Evolutionary conservation across 2,888 invertebrate genomes (phyloP), one percentile per base, ranked within the genome.

Genomic region (Phaedon cochleariae): DNA sequence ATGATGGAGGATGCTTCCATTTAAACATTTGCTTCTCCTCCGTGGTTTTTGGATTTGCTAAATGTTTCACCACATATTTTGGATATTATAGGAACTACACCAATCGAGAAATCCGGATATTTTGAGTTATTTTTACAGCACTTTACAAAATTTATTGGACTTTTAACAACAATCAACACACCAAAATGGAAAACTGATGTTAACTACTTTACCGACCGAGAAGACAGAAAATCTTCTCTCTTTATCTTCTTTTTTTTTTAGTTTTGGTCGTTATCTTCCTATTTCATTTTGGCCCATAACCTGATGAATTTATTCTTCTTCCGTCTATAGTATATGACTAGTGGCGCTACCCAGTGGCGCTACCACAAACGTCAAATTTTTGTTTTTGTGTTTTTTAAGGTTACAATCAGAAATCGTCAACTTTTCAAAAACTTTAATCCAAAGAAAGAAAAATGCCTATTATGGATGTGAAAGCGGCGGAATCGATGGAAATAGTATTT

Each of bases 1-100:
- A 96, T 96, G 90, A 96, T 96, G 93, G 96, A 96, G 93, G 96
- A 93, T 91, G 94, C 95, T 95, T 96, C 96, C 96, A 95, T 95
- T 91, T 88, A 88, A 88, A 89, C 90, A 90, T 90, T 89, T 87
- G 87, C 84, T 86, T 64, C 20, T 59, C 65, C 52, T 53, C 52
- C 46, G 51, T 59, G 20, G 48, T 21, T 62, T 59, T 59, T 20
- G 34, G 51, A 62, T 54, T 51, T 48, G 17, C 46, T 29, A 22
- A 21, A 51, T 62, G 48, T 41, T 65, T 62, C 55, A 65, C 64
- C 59, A 65, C 64, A 68, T 64, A 52, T 49, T 68, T 52, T 26
- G 29, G 26, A 49, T 48, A 49, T 49, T 54, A 45, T 51, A 62
- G 59, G 59, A 54, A 62, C 55, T 51, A 49, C 34, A 55, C 49